Evolutionary conservation across 1,140 invertebrate genomes (phyloP).

Genomic region (Oryctes rhinoceros): DNA sequence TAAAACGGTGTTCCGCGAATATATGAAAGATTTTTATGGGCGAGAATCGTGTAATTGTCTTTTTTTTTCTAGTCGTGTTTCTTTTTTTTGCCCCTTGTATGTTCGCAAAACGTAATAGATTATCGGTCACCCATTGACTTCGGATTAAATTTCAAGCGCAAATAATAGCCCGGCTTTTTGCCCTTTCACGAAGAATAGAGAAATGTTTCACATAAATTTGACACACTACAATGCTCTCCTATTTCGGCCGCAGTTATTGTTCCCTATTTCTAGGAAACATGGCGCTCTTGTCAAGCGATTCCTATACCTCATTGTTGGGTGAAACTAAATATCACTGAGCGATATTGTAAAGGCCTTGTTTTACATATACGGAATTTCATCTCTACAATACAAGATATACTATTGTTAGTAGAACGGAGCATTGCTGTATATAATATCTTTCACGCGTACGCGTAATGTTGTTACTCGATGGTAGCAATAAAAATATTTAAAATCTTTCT

Average conservation of each 20-base stretch:
- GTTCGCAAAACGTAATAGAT: neutral
- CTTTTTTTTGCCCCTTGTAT: no score
- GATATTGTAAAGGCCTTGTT: neutral
- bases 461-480: no score
- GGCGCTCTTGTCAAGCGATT: neutral
- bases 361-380: no score
- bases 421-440: no score
- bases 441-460: no score
- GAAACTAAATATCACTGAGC: neutral
- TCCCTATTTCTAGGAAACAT: constrained; percentile 10
- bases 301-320: neutral
- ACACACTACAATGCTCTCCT: constrained; percentile 19
- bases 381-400: no score
- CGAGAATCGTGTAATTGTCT: no score
- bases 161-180: constrained; percentile 19
- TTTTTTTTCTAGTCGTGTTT: no score
- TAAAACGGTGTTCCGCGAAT: neutral
- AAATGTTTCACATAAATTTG: constrained; percentile 31
- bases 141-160: neutral
- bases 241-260: constrained; percentile 27
- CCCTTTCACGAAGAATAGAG: constrained; percentile 6
- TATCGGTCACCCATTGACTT: neutral
- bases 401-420: no score
- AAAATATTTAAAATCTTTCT: no score
- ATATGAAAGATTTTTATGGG: no score